A percentile compares a stretch with the other conserved stretches of the same genome.
Conservation (phyloP, 2,113 vertebrate genomes). For the Zootoca vivipara region DNA sequence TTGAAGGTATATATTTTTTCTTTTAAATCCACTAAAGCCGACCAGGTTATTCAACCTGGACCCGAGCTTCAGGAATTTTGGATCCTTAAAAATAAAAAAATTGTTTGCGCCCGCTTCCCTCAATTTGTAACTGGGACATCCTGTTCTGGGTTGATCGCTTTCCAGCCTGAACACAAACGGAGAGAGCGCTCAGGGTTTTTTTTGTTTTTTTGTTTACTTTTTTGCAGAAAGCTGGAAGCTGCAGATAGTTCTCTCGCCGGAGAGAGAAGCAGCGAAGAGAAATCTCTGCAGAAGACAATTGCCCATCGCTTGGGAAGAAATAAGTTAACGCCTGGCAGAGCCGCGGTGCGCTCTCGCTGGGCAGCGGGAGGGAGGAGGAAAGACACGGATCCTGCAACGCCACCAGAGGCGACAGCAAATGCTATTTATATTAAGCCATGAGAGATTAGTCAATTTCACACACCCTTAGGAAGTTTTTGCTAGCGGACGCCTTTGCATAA, state of each 20-base stretch:
- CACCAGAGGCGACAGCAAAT: slow-evolving; percentile 44
- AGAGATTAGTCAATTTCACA: slow-evolving; percentile 46
- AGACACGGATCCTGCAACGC: slow-evolving; percentile 42
- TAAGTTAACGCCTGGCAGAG: slow-evolving; percentile 2
- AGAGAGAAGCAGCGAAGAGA: neutral
- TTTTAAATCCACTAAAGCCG: too few species aligned
- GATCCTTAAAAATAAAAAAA: too few species aligned
- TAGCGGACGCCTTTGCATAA: slow-evolving; percentile 5
- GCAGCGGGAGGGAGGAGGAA: neutral
- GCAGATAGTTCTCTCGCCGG: neutral
- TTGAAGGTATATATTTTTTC: neutral
- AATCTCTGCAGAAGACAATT: slow-evolving; percentile 40
- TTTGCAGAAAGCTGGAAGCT: neutral
- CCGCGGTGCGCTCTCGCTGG: neutral
- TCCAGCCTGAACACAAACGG: neutral
- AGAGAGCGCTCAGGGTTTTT: neutral
- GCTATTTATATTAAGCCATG: slow-evolving; percentile 26
- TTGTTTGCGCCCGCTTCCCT: neutral
- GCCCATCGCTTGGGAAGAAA: slow-evolving; percentile 40
- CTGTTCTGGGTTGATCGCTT: neutral
- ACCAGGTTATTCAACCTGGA: too few species aligned
- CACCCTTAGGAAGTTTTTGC: slow-evolving; percentile 35
- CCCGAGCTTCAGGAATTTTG: neutral
- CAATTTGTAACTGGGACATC: too few species aligned
- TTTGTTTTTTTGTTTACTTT: neutral